These are phyloP conservation scores for Stenchaetothrips biformis DNA, from an alignment of 2,888 invertebrate species.

Conservation along the genomic window DNA sequence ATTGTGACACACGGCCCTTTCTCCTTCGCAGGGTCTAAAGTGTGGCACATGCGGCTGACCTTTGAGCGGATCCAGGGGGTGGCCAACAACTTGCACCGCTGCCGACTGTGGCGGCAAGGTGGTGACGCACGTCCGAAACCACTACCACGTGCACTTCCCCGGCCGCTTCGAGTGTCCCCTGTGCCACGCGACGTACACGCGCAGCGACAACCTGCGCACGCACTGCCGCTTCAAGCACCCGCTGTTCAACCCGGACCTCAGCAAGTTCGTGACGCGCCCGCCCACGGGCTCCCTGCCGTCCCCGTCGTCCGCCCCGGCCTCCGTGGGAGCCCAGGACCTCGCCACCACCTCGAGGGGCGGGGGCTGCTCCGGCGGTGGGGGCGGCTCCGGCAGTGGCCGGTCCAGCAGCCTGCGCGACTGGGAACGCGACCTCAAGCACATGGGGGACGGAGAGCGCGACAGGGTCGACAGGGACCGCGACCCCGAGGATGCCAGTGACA, in stretches of 20 bases:
- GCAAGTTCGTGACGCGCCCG: conserved; percentile 12
- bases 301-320: conserved; percentile 3
- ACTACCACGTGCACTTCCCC: conserved; percentile 91
- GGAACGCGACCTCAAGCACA: background rate
- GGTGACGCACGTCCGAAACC: conserved; percentile 90
- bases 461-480: background rate
- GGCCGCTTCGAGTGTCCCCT: conserved; percentile 88
- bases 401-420: conserved; percentile 2
- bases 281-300: conserved; percentile 6
- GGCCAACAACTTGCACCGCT: conserved; percentile 87
- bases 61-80: conserved; percentile 84
- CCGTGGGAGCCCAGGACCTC: background rate
- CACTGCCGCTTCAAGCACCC: conserved; percentile 92
- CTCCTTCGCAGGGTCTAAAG: conserved; percentile 85
- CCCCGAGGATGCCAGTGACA: background rate
- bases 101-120: conserved; percentile 92
- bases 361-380: background rate
- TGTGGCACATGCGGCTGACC: conserved; percentile 92
- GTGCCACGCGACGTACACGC: conserved; percentile 85
- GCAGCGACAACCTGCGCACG: conserved; percentile 87
- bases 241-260: conserved; percentile 61
- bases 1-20: conserved; percentile 38
- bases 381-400: background rate
- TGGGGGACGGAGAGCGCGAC: background rate
- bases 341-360: conserved; percentile 15